Conservation (phyloP, 2,888 invertebrate species). For the Leucozona laternaria region DNA sequence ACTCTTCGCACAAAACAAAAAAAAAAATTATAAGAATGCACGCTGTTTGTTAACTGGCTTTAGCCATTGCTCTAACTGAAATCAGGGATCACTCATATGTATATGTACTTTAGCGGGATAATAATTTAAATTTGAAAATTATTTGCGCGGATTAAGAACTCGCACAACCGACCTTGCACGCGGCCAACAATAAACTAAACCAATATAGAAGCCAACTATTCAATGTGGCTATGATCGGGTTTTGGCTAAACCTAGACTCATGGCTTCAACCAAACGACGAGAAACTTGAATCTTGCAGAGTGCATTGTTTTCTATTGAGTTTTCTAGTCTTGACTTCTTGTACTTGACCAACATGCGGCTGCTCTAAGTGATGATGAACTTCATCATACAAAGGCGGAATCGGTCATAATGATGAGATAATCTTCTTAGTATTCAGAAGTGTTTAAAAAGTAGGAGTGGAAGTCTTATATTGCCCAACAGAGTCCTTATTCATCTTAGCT, state of each 20-base stretch:
- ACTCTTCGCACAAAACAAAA: neutral
- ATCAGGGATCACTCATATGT: slow-evolving; percentile 29
- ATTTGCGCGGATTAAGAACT: slow-evolving; percentile 54
- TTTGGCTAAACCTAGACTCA: slow-evolving; percentile 59
- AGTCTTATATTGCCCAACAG: slow-evolving; percentile 5
- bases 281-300: slow-evolving; percentile 47
- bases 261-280: slow-evolving; percentile 15
- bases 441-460: slow-evolving; percentile 42
- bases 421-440: slow-evolving; percentile 21
- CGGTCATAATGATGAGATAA: slow-evolving; percentile 53
- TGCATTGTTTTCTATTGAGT: neutral
- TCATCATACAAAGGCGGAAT: slow-evolving; percentile 24
- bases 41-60: neutral
- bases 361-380: slow-evolving; percentile 13
- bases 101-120: slow-evolving; percentile 15
- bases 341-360: slow-evolving; percentile 43
- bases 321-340: slow-evolving; percentile 30
- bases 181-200: slow-evolving; percentile 67
- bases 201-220: slow-evolving; percentile 58
- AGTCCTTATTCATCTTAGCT: slow-evolving; percentile 4
- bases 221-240: slow-evolving; percentile 62
- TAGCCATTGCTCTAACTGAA: slow-evolving; percentile 19
- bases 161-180: slow-evolving; percentile 71
- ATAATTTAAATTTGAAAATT: slow-evolving; percentile 8
- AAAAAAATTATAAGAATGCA: neutral